Conservation (phyloP, 2,113 vertebrate species). For the Australoheros scitulus region DNA sequence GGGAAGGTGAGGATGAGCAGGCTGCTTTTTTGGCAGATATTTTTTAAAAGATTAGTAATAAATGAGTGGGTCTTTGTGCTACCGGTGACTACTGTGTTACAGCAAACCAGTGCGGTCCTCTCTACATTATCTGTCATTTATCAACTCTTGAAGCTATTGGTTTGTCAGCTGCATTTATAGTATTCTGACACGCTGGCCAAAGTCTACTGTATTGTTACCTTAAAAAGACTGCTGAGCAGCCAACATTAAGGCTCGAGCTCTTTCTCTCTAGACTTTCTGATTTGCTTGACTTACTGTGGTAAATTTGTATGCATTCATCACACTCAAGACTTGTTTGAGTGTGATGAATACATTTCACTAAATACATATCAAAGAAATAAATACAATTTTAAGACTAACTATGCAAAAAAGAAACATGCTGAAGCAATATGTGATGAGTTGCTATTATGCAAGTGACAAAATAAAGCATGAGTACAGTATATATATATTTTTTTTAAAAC, state of each 20-base stretch:
- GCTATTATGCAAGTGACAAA: neutral
- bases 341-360: neutral
- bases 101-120: neutral
- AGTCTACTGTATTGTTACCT: neutral
- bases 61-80: neutral
- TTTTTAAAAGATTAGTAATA: neutral
- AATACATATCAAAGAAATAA: neutral
- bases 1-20: neutral
- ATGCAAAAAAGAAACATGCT: neutral
- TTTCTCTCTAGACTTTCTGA: neutral
- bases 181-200: neutral
- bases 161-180: neutral
- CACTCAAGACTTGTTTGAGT: neutral
- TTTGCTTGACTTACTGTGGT: neutral
- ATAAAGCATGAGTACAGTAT: neutral
- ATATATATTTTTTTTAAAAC: no score
- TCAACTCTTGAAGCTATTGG: neutral
- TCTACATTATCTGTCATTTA: constrained; percentile 2
- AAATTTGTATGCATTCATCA: neutral
- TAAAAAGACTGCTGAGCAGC: neutral
- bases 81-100: neutral
- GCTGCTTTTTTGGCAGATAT: neutral
- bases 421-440: neutral
- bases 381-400: neutral
- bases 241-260: neutral